Evolutionary conservation across 64 coral and sea anemone genomes (phyloP).

Genomic region (Stylophora pistillata): DNA sequence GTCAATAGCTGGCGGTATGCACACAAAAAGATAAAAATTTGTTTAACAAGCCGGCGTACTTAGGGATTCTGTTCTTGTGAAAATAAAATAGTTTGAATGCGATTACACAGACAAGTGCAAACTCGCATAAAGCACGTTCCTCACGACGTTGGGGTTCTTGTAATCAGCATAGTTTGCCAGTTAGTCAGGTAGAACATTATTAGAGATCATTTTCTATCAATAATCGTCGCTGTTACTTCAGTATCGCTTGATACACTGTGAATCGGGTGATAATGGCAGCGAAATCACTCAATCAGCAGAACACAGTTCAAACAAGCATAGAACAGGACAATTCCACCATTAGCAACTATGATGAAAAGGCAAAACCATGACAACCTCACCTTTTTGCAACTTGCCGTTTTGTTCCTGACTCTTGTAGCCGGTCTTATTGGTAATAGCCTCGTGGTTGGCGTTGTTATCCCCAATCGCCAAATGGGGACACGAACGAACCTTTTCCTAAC

Average conservation of each 20-base stretch:
- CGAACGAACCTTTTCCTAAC: constrained; percentile 82
- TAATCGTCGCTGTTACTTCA: background rate
- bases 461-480: constrained; percentile 82
- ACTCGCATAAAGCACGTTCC: background rate
- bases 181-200: background rate
- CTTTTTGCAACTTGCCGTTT: constrained; percentile 47
- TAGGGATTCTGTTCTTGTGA: constrained; percentile 6
- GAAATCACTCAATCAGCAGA: background rate
- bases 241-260: background rate
- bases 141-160: background rate
- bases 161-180: background rate
- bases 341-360: background rate
- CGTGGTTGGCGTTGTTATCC: constrained; percentile 55
- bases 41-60: constrained; percentile 9
- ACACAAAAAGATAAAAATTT: constrained; percentile 24
- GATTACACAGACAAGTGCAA: background rate
- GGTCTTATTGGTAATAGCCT: constrained; percentile 73
- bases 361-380: background rate
- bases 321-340: background rate
- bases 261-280: constrained; percentile 8
- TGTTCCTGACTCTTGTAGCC: constrained; percentile 31
- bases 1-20: background rate
- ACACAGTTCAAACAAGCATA: background rate
- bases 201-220: background rate
- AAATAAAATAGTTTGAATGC: constrained; percentile 18